Base-by-base conservation (phyloP, 1,140 invertebrate species). In the Hylyphantes graminicola region DNA sequence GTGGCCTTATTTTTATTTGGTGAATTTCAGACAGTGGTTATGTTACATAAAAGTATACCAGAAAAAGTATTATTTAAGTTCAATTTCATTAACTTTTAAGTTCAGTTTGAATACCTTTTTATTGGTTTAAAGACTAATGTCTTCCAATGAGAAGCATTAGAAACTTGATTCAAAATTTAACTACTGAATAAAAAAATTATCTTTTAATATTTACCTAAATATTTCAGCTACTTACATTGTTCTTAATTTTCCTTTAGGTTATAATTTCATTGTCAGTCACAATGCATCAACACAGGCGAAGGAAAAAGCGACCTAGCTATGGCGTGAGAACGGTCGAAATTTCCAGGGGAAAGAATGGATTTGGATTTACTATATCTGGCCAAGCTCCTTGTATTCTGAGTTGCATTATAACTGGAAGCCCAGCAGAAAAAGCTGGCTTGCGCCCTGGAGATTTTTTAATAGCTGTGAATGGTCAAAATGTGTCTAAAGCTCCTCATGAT, bases 321-420 rank as follows among this genome's bases (percentile, higher is more conserved):
- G 94, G 94, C 8, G 94, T 96, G 19, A 93, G 95, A 72, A 95
- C 94, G 5, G 95, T 98, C 19, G 95, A 98, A 88, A 93, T 98
- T 10, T 91, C 93, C 0, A 92, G 96, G 78, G 95, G 96, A 2
- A 92, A 93, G 81, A 95, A 95, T 87, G 96, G 96, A 10, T 97
- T 95, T 89, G 96, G 96, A 9, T 97, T 97, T 88, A 97, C 96
- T 13, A 96, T 97, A 86, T 96, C 96, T n/a, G 96, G 96, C 0
- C 95, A 97, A 87, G 94, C 95, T 87, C 96, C 96, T 0, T 97
- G 96, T 89, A 94, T 96, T 86, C 91, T 97, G 12, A 96, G 95
- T 87, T 96, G 94, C 89, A 96, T 97, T 87, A 95, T 96, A 1
- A 91, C 92, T 84, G 93, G 94, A 85, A 96, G 95, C 87, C 95